Evolutionary conservation across 2,797 vertebrate genomes (phyloP).

Genomic region (Sandelia bainsii): DNA sequence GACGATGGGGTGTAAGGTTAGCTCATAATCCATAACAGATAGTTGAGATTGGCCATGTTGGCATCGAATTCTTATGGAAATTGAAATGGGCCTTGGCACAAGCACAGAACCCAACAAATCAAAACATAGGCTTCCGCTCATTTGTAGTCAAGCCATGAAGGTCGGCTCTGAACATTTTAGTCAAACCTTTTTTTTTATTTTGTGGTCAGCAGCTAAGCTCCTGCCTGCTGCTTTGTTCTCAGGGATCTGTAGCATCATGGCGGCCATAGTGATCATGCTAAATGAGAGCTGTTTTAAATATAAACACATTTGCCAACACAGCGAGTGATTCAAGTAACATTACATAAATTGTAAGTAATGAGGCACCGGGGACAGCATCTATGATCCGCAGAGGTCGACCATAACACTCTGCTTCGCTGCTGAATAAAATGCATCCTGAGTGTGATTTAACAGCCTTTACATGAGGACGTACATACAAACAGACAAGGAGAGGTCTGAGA

Average conservation of each 20-base stretch:
- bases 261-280: not conserved
- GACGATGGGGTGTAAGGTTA: slow-evolving; percentile 56
- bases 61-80: slow-evolving; percentile 54
- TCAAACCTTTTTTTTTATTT: slow-evolving; percentile 8
- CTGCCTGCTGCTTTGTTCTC: slow-evolving; percentile 47
- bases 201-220: slow-evolving; percentile 31
- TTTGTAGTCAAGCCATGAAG: slow-evolving; percentile 53
- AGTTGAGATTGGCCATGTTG: slow-evolving; percentile 45
- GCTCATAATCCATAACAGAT: slow-evolving; percentile 65
- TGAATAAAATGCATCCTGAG: slow-evolving; percentile 60
- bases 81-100: slow-evolving; percentile 52
- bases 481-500: slow-evolving; percentile 65
- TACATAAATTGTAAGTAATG: slow-evolving; percentile 66
- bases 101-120: slow-evolving; percentile 57
- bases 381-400: slow-evolving; percentile 62
- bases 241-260: slow-evolving; percentile 17
- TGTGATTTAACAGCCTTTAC: slow-evolving; percentile 66
- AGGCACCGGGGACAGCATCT: slow-evolving; percentile 52
- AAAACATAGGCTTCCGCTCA: slow-evolving; percentile 46
- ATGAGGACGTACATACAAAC: slow-evolving; percentile 67
- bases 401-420: slow-evolving; percentile 37
- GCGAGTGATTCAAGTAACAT: slow-evolving; percentile 48
- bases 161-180: slow-evolving; percentile 22
- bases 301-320: slow-evolving; percentile 38
- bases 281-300: slow-evolving; percentile 26